Evolutionary conservation across 2,797 vertebrate species (phyloP).

Genomic region (Peromyscus aztecus): DNA sequence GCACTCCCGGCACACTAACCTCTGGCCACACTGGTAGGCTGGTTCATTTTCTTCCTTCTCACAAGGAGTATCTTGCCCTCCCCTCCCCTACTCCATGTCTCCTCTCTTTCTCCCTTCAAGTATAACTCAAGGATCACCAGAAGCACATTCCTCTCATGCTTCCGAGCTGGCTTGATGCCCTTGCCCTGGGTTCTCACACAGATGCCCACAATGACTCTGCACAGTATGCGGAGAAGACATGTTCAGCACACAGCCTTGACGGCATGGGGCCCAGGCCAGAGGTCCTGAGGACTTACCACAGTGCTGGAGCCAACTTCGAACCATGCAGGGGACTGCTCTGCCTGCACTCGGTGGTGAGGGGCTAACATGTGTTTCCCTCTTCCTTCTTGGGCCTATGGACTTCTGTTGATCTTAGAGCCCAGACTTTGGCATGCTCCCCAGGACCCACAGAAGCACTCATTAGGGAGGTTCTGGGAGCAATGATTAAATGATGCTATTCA

Average conservation of each 20-base stretch:
- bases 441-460: neutral
- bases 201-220: fast-evolving
- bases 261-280: neutral
- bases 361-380: neutral
- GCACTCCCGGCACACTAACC: neutral
- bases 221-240: neutral
- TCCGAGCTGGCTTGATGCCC: neutral
- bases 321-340: neutral
- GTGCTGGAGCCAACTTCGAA: neutral
- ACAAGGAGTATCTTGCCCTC: neutral
- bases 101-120: neutral
- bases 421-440: neutral
- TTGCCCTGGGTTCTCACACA: neutral
- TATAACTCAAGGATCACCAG: neutral
- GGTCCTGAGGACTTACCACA: neutral
- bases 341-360: neutral
- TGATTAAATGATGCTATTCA: neutral
- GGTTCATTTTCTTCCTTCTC: neutral
- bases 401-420: neutral
- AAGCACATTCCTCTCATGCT: too few species aligned
- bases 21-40: neutral
- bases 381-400: neutral
- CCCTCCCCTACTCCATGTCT: neutral
- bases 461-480: neutral
- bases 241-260: neutral